These are phyloP conservation scores for Acleris emargana DNA, from an alignment of 2,888 invertebrate species.

Conservation along the genomic window DNA sequence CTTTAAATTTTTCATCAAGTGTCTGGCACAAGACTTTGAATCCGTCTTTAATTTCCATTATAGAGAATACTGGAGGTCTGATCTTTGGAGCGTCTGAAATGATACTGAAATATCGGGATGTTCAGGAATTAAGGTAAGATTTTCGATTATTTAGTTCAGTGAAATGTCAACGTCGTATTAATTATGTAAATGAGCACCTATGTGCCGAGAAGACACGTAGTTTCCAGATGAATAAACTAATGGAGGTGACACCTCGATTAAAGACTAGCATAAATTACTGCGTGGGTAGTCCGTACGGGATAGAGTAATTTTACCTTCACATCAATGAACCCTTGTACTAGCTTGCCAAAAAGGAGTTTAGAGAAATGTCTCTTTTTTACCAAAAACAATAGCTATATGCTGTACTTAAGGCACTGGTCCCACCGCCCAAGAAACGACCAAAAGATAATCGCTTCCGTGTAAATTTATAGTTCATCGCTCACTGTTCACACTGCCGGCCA, in stretches of 20 bases:
- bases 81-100: neutral
- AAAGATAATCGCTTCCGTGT: no score
- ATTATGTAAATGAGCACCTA: conserved; percentile 36
- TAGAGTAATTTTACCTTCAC: no score
- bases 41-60: conserved; percentile 47
- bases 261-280: no score
- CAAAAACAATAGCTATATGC: no score
- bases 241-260: conserved; percentile 2
- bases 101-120: conserved; percentile 4
- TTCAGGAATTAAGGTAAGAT: conserved; percentile 13
- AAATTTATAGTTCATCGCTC: no score
- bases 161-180: conserved; percentile 34
- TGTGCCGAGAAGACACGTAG: conserved; percentile 1
- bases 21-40: conserved; percentile 38
- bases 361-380: no score
- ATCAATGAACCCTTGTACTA: no score
- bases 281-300: no score
- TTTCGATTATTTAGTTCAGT: conserved; percentile 17
- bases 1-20: conserved; percentile 51
- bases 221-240: conserved; percentile 20
- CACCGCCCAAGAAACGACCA: no score
- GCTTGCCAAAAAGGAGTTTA: no score
- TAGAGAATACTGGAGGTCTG: neutral
- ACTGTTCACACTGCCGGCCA: no score
- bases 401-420: no score